Conservation (phyloP, 2,797 vertebrate genomes). For the Poeciliopsis turneri region DNA sequence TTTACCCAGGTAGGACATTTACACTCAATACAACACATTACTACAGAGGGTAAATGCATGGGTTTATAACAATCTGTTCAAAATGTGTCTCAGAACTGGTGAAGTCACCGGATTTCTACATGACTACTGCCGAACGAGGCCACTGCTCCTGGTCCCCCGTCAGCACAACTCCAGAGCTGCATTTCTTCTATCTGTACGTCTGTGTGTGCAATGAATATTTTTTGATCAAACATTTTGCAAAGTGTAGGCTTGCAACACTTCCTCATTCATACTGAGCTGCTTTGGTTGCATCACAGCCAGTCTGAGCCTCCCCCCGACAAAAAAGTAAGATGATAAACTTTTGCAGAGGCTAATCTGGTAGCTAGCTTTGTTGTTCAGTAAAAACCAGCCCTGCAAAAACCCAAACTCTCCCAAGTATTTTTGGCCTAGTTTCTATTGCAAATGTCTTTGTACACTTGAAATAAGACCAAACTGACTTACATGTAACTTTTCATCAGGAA, state of each 20-base stretch:
- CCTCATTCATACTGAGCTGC: neutral
- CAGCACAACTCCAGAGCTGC: accelerated
- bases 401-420: too few relatives aligned
- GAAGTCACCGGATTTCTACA: neutral
- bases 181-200: slow-evolving; percentile 45
- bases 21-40: too few relatives aligned
- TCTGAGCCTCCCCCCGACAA: neutral
- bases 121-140: accelerated
- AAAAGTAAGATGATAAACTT: neutral
- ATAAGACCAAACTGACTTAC: too few relatives aligned
- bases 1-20: slow-evolving; percentile 24
- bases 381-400: neutral
- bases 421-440: too few relatives aligned
- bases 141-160: slow-evolving; percentile 36
- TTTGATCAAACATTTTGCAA: neutral
- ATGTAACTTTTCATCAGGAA: too few relatives aligned
- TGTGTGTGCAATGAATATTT: neutral
- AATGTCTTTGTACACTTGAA: too few relatives aligned
- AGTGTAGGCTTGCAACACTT: slow-evolving; percentile 11
- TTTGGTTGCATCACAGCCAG: neutral
- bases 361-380: neutral
- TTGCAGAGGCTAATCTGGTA: neutral
- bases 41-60: neutral
- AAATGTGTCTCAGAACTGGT: slow-evolving; percentile 43
- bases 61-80: neutral